These are phyloP conservation scores for Hyles lineata DNA, from an alignment of 2,888 invertebrate species.

Conservation along the genomic window DNA sequence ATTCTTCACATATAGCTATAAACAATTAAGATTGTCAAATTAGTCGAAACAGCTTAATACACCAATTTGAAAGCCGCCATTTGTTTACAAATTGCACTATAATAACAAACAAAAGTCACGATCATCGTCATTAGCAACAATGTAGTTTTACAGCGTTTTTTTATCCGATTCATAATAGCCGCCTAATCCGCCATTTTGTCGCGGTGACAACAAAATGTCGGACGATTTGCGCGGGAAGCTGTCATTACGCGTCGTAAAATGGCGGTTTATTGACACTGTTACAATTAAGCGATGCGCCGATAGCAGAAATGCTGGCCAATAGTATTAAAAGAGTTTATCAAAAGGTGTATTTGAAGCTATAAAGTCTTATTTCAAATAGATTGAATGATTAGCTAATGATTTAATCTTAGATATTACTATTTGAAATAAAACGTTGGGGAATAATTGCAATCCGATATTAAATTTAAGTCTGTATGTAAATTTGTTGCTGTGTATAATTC, in stretches of 20 bases:
- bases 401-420: no score
- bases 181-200: conserved; percentile 14
- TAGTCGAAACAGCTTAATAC: not conserved
- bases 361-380: no score
- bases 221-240: conserved; percentile 37
- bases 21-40: not conserved
- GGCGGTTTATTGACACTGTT: conserved; percentile 39
- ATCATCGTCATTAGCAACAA: conserved; percentile 26
- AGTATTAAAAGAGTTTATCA: no score
- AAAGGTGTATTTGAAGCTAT: no score
- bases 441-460: no score
- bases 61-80: not conserved
- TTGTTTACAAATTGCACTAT: conserved; percentile 1
- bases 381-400: no score
- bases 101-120: not conserved
- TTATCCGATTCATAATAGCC: conserved; percentile 7
- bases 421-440: no score
- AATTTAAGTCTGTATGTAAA: no score
- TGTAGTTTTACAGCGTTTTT: conserved; percentile 18
- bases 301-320: not conserved
- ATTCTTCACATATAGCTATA: no score
- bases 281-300: conserved; percentile 40
- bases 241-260: conserved; percentile 61
- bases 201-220: conserved; percentile 20
- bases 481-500: no score